Base-by-base conservation (phyloP, 2,113 vertebrate genomes). In the Tonatia bakeri region DNA sequence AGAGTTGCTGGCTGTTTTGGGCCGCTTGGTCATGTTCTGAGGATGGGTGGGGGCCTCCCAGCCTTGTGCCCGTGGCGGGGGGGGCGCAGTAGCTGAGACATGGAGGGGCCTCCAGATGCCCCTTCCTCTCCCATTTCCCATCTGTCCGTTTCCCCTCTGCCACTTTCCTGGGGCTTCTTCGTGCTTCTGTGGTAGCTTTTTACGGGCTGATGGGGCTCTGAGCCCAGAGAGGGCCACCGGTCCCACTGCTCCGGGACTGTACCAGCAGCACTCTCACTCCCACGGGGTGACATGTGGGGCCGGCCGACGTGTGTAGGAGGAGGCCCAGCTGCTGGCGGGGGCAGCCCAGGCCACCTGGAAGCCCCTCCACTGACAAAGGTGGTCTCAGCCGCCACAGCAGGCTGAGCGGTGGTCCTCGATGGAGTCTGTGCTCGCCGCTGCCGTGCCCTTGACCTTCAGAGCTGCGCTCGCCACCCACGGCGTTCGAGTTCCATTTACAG, bases 1-100 rank as follows among this genome's bases (percentile, higher is more conserved):
- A 26, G 20, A 13, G 36, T 5, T 10, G 1, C 10, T 4, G 15
- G 38, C 40, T 17, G 22, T 8, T 28, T 17, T 8, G 26, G 7
- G 52, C 1, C 6, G 33, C 43, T 38, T 36, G 50, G 38, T 5
- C 24, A 31, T 1, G 7, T 67, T 31, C 73, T 7, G n/a, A n/a
- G 50, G 47, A 7, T 1, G 14, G 64, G 28, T 1, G 13, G 76
- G 0, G 4, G 31, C 64, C 38, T 20, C 50, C 36, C 15, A 1
- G 28, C 6, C 9, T 20, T 59, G 1, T 13, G 1, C 54, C 0
- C 0, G 4, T 1, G 50, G 15, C 0, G 50, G 22, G 36, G 24
- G 43, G 43, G 6, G 45, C 22, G 50, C 50, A 17, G 50, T 24
- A 22, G 56, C 47, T 7, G 15, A 5, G 12, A 1, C 38, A 4